Base-by-base conservation (phyloP, 2,888 invertebrate genomes). In the Volucella inanis region DNA sequence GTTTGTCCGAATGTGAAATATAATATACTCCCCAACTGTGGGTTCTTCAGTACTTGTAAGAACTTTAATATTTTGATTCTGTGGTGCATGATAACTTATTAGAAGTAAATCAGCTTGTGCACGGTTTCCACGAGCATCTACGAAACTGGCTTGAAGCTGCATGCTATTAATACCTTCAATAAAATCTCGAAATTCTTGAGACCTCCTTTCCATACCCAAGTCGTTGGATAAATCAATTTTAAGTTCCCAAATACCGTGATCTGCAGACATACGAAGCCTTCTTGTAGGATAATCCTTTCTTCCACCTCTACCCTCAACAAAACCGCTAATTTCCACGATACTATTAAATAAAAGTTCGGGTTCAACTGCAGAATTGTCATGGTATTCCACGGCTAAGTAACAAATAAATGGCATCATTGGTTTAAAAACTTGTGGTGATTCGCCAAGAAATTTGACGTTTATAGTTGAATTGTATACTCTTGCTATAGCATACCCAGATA, bases 1-100 rank as follows among this genome's bases (percentile, higher is more conserved):
- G 92, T 98, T 98, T 77, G 97, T 96, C 88, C 97, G 95, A 31
- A 99, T 97, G 90, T 98, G 98, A 91, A 99, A 96, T 76, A 99
- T 95, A 89, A 98, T 96, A 91, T 98, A 98, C 91, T 98, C 97
- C 41, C 98, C 98, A 14, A 98, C 98, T 94, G 96, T 92, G 0
- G 98, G 96, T 68, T 95, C 93, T 11, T 94, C 94, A 0, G 98
- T 98, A 84, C 96, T 97, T 1, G 98, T 98, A 8, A 95, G 93
- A 18, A 98, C 95, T 90, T 97, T 96, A 10, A 98, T 94, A 90
- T 98, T 97, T 88, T 96, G 96, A 90, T 96, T 94, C 86, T 94
- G 94, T 0, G 96, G 96, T 68, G 98, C 97, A 92, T 95, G 95
- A 91, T 98, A 97, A 6, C 96, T 93, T 39, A 97, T 92, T 87